These are phyloP conservation scores for Caranx melampygus DNA, from an alignment of 2,113 vertebrate species.

Conservation along the genomic window DNA sequence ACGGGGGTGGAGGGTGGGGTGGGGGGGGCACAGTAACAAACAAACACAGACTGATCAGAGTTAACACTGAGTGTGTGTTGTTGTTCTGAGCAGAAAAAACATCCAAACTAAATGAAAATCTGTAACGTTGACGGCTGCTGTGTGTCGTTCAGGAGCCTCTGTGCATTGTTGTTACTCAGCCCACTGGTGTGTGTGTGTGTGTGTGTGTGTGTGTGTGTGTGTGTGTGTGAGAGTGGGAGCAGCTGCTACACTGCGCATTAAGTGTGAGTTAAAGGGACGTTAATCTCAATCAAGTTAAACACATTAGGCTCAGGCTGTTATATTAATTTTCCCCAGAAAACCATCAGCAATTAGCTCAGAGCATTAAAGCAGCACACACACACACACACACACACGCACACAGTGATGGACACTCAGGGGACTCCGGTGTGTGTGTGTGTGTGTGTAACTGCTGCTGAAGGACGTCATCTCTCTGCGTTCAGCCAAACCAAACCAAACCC, in stretches of 20 bases:
- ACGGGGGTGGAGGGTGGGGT: no score
- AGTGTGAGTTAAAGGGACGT: constrained; percentile 40
- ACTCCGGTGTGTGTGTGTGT: no score
- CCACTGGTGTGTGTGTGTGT: background rate
- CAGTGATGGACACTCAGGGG: no score
- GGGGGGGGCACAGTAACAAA: no score
- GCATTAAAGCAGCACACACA: constrained; percentile 8
- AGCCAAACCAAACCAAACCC: no score
- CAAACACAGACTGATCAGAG: no score
- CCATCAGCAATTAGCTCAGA: constrained; percentile 54
- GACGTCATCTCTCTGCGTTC: no score
- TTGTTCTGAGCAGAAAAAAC: background rate
- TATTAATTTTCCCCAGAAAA: constrained; percentile 52
- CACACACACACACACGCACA: no score
- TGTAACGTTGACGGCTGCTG: background rate
- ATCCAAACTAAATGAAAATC: background rate
- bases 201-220: background rate
- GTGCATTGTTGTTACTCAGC: constrained; percentile 23
- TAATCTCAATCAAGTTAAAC: constrained; percentile 73
- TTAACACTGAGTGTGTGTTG: no score
- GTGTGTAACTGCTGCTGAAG: no score
- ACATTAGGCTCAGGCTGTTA: constrained; percentile 47
- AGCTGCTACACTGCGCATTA: constrained; percentile 14
- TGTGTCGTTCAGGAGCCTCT: background rate
- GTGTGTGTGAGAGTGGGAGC: background rate